Evolutionary conservation across 2,888 invertebrate species (phyloP), one percentile per base, ranked within the genome.

Genomic region (Drosophila planitibia): DNA sequence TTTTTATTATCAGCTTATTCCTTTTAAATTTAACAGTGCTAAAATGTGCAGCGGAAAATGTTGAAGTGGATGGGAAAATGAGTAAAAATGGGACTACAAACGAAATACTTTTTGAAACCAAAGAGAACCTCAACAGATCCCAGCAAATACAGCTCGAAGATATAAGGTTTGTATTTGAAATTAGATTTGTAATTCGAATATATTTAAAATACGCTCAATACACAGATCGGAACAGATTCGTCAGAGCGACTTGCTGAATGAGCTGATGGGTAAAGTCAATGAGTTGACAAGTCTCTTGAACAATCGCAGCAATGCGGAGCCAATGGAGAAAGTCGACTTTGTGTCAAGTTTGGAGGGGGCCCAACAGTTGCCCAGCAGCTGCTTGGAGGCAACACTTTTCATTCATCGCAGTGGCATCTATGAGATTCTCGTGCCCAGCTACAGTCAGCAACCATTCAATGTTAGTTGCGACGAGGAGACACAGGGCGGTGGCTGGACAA

Each of bases 401-500:
- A 32, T 3, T 22, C 74, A 76, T n/a, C 69, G 33, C 4, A 60
- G 51, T 28, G 95, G 95, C 3, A 95, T 62, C 25, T 62, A 37
- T 49, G 33, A 55, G 49, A 67, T 66, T 28, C 44, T 96, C 30
- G 94, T 95, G 75, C 95, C 90, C 10, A 76, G 82, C 7, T 49
- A 83, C 58, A 78, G 94, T n/a, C 92, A 94, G 70, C 94, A 94
- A 32, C 94, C 96, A 0, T 95, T 96, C 91, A 95, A 95, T 90
- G 96, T 95, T 1, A 58, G 63, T 2, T 92, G 91, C 57, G 96
- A 76, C 37, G 72, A 77, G 64, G 49, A 72, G 96, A 61, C 63
- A 1, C 94, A 94, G 0, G 95, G 95, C 1, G 96, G 96, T 0
- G 96, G 96, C 12, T 96, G 96, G 96, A 96, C 96, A 61, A 95